These are phyloP conservation scores for Ailurus styani DNA, from an alignment of 2,113 vertebrate genomes.

Conservation along the genomic window DNA sequence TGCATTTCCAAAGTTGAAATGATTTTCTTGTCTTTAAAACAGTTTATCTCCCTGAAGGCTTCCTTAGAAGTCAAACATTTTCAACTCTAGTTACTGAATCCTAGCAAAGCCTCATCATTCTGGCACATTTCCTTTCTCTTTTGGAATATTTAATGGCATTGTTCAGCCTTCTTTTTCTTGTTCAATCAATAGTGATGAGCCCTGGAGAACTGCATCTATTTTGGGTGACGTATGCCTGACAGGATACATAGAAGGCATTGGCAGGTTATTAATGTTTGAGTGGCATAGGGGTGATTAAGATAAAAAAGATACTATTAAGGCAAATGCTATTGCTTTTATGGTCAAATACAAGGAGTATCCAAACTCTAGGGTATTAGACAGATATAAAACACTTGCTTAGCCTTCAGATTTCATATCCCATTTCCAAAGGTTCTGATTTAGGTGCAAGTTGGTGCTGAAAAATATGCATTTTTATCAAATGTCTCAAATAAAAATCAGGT, in stretches of 20 bases:
- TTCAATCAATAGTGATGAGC: neutral
- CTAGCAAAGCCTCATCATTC: neutral
- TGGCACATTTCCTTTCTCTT: neutral
- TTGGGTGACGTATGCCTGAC: neutral
- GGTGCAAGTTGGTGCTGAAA: neutral
- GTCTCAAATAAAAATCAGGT: neutral
- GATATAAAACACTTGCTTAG: neutral
- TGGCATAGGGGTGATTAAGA: neutral
- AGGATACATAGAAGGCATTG: neutral
- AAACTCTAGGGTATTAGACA: neutral
- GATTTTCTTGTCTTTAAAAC: neutral
- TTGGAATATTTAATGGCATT: neutral
- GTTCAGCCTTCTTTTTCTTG: neutral
- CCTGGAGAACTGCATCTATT: neutral
- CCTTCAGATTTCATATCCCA: neutral
- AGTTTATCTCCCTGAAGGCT: neutral
- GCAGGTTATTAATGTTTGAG: neutral
- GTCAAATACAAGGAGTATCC: neutral
- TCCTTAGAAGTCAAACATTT: neutral
- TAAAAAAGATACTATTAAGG: neutral
- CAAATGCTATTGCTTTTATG: neutral
- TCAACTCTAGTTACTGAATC: neutral
- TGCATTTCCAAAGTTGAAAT: neutral
- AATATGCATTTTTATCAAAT: neutral
- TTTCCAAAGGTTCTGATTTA: constrained; percentile 11